These are phyloP conservation scores for Campaea margaritaria DNA, from an alignment of 2,888 invertebrate species.

Conservation along the genomic window DNA sequence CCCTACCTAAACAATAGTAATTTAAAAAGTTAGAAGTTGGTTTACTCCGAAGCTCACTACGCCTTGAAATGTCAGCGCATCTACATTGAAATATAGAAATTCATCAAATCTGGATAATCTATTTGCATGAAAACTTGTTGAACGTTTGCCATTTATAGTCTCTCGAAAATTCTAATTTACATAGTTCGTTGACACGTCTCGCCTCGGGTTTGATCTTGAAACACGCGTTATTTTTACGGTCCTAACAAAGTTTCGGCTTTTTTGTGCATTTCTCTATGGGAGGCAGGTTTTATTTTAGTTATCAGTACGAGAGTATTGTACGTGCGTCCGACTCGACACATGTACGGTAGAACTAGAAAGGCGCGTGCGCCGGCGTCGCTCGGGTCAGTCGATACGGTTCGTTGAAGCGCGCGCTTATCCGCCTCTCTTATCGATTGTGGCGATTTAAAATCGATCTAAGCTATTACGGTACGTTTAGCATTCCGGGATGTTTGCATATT, in stretches of 20 bases:
- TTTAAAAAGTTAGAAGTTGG: neutral
- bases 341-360: conserved; percentile 47
- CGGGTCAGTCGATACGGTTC: conserved; percentile 68
- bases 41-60: neutral
- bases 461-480: conserved; percentile 2
- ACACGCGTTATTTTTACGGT: conserved; percentile 40
- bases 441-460: conserved; percentile 21
- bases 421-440: conserved; percentile 35
- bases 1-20: too few relatives aligned
- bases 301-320: conserved; percentile 72
- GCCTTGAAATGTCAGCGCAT: neutral
- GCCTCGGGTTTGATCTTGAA: conserved; percentile 48
- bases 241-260: conserved; percentile 36
- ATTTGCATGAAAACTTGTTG: conserved; percentile 30
- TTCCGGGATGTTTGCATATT: conserved; percentile 8
- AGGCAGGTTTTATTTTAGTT: conserved; percentile 78
- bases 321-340: conserved; percentile 59
- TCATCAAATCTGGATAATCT: conserved; percentile 24
- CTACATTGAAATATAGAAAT: conserved; percentile 3
- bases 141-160: conserved; percentile 32
- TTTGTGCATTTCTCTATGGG: conserved; percentile 66
- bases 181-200: conserved; percentile 42
- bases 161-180: conserved; percentile 29
- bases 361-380: conserved; percentile 62
- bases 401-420: conserved; percentile 71